Percentiles rank a stretch among this genome's conserved stretches.
phyloP scores from a whole-genome alignment of 2,888 invertebrate genomes.

The Apoda limacodes region DNA sequence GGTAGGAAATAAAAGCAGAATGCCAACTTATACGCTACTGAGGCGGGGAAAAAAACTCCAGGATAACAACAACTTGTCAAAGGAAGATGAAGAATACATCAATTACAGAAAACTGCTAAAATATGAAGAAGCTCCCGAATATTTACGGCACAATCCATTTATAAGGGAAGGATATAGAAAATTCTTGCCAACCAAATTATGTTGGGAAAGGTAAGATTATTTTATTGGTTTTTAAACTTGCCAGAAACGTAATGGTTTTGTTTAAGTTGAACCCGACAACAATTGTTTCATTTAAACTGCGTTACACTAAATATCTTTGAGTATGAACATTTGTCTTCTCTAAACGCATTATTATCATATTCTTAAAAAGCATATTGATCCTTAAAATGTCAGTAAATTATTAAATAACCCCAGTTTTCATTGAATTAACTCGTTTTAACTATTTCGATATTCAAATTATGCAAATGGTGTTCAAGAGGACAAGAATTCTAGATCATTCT shows the following conservation, averaged over 20 bases:
- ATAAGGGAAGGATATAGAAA: conserved; percentile 89
- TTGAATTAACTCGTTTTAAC: no score
- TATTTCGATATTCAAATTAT: no score
- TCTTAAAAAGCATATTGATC: no score
- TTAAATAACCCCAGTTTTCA: no score
- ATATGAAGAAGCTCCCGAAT: conserved; percentile 79
- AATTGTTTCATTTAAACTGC: no score
- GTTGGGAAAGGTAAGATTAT: conserved; percentile 81
- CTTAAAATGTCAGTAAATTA: no score
- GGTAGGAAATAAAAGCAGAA: conserved; percentile 40
- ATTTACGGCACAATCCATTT: conserved; percentile 88
- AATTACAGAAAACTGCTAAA: conserved; percentile 56
- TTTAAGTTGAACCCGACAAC: no score
- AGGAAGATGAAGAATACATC: conserved; percentile 59
- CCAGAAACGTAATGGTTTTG: conserved; percentile 7
- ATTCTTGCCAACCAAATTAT: conserved; percentile 82
- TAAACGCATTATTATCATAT: no score
- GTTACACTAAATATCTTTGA: no score
- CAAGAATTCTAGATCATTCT: no score
- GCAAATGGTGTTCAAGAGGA: no score
- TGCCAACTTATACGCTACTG: conserved; percentile 35
- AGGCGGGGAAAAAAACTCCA: conserved; percentile 51
- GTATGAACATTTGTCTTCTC: no score
- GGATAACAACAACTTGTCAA: conserved; percentile 59
- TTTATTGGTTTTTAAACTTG: conserved; percentile 12